Conservation (phyloP, 1,140 invertebrate genomes). For the Apis florea region DNA sequence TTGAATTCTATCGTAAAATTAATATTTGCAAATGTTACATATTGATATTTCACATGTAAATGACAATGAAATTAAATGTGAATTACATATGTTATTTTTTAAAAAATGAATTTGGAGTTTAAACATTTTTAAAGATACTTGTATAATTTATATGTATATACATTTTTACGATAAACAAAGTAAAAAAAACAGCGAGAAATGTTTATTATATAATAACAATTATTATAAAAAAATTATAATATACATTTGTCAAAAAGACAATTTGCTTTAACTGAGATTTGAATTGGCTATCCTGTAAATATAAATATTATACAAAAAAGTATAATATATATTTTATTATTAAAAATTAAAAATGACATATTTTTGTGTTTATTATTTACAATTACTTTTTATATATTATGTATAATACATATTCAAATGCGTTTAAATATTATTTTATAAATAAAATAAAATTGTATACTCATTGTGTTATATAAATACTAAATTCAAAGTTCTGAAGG, state of each 20-base stretch:
- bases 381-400: background rate
- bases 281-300: slow-evolving; percentile 3
- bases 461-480: background rate
- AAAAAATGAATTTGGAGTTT: background rate
- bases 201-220: background rate
- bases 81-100: background rate
- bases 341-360: background rate
- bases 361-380: background rate
- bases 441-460: background rate
- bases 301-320: background rate
- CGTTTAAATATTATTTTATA: background rate
- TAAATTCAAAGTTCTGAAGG: background rate
- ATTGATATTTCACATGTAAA: background rate
- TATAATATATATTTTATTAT: background rate
- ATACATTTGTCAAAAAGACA: no score
- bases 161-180: background rate
- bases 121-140: background rate
- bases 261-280: background rate
- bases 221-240: background rate
- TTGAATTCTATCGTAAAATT: background rate
- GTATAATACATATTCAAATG: background rate
- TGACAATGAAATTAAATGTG: background rate
- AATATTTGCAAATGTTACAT: background rate
- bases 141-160: background rate
- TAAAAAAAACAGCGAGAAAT: background rate